phyloP scores from a whole-genome alignment of 2,113 vertebrate genomes.

The Macheiramphus alcinus region DNA sequence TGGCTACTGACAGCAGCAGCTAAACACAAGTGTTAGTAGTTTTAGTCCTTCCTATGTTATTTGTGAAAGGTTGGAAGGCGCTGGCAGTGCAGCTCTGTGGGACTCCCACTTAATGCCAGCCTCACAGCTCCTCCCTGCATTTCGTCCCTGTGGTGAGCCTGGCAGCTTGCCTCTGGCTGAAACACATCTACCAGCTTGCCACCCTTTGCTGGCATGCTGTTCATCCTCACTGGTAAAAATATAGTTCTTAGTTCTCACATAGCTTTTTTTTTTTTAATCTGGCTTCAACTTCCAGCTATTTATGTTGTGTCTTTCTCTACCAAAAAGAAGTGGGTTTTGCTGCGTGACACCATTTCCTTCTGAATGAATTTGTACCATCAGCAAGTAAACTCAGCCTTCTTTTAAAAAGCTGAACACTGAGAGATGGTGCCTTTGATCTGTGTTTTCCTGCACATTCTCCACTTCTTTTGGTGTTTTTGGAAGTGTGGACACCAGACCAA shows the following conservation, averaged over 20 bases:
- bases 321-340: neutral
- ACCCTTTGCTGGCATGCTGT: neutral
- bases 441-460: neutral
- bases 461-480: neutral
- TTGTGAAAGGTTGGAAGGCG: neutral
- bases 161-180: neutral
- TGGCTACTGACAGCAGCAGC: neutral
- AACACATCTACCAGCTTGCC: neutral
- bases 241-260: neutral
- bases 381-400: neutral
- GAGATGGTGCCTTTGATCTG: neutral
- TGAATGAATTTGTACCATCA: neutral
- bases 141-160: neutral
- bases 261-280: neutral
- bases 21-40: neutral
- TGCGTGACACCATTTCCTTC: neutral
- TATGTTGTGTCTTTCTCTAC: neutral
- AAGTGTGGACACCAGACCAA: neutral
- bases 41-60: neutral
- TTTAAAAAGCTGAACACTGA: neutral
- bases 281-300: neutral
- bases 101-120: accelerated
- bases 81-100: neutral
- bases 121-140: neutral
- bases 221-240: neutral